These are phyloP conservation scores for Atherix ibis DNA, from an alignment of 2,888 invertebrate genomes.

Conservation along the genomic window DNA sequence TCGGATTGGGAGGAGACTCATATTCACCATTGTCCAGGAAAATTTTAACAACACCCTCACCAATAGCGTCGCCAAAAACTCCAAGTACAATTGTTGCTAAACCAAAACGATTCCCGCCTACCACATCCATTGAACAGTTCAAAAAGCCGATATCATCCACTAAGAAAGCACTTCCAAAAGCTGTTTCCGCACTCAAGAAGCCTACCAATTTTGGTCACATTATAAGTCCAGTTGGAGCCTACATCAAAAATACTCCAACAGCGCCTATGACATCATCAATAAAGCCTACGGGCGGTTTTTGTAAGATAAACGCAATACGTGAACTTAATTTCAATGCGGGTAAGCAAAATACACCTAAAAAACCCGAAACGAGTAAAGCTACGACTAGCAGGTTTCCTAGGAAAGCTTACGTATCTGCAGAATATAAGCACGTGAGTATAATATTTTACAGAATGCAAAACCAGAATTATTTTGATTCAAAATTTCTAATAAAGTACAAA, in stretches of 20 bases:
- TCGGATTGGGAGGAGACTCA: background rate
- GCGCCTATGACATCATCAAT: constrained; percentile 26
- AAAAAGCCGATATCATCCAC: background rate
- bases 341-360: constrained; percentile 28
- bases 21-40: constrained; percentile 10
- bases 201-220: constrained; percentile 22
- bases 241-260: constrained; percentile 29
- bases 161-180: constrained; percentile 1
- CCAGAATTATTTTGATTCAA: too few species aligned
- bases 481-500: too few species aligned
- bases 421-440: constrained; percentile 23
- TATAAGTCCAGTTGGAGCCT: constrained; percentile 31
- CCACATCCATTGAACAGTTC: constrained; percentile 11
- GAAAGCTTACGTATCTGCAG: constrained; percentile 28
- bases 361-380: constrained; percentile 25
- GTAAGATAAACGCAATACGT: too few species aligned
- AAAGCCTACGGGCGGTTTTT: too few species aligned
- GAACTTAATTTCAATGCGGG: too few species aligned
- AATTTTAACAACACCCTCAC: constrained; percentile 4
- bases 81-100: constrained; percentile 13
- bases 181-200: constrained; percentile 17
- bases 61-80: constrained; percentile 6
- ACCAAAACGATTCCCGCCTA: constrained; percentile 12
- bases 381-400: constrained; percentile 21
- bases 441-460: too few species aligned